Percentiles rank a stretch among this genome's conserved stretches.
Conservation (phyloP, 2,113 vertebrate genomes). For the Rissa tridactyla region DNA sequence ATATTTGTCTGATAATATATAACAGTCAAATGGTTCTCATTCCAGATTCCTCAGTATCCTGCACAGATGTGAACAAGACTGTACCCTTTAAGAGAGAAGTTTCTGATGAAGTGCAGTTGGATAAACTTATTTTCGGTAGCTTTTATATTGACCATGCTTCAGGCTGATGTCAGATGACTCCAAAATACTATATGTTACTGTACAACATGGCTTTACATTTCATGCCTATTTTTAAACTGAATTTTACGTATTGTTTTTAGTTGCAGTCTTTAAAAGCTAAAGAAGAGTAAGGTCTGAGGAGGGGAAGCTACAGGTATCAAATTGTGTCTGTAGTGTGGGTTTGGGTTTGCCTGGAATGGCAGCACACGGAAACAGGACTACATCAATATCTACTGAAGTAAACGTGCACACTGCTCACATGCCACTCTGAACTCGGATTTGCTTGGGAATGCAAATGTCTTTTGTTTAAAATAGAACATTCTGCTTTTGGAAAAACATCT, state of each 20-base stretch:
- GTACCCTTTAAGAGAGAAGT: background rate
- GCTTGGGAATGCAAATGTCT: conserved; percentile 73
- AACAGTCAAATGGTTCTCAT: background rate
- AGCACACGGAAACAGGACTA: conserved; percentile 64
- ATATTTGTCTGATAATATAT: background rate
- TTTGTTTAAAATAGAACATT: conserved; percentile 63
- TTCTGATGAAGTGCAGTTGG: background rate
- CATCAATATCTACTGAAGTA: conserved; percentile 71
- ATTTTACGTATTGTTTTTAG: background rate
- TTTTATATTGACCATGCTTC: background rate
- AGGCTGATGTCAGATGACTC: background rate
- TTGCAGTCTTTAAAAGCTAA: background rate
- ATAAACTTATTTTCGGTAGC: background rate
- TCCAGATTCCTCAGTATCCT: background rate
- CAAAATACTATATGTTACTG: background rate
- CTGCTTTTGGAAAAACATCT: conserved; percentile 58
- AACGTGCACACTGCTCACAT: conserved; percentile 67
- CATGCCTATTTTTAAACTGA: background rate
- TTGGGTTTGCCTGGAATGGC: conserved; percentile 54
- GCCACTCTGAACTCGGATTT: conserved; percentile 66
- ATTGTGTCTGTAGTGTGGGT: conserved; percentile 5
- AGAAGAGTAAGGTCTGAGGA: background rate
- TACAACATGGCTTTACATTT: background rate
- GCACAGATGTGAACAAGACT: background rate
- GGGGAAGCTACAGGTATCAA: background rate